Evolutionary conservation across 30 jellyfish, hydroid and myxozoan genomes (phyloP), one percentile per base, ranked within the genome.

Genomic region (Turritopsis dohrnii): DNA sequence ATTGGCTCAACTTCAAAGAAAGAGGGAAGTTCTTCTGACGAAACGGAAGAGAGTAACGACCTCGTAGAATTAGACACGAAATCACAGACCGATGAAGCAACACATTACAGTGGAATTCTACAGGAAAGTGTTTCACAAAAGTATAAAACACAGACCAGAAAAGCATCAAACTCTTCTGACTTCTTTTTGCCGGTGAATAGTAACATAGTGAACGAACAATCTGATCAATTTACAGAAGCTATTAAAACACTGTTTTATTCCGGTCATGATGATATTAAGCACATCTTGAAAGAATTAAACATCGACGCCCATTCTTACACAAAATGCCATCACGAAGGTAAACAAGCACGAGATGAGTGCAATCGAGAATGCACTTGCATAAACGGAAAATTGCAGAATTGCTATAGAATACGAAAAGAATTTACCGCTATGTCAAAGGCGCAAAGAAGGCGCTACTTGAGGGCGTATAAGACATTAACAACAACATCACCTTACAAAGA

Each of bases 401-500:
- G 98, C 75, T 79, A 81, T 54, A 80, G 98, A 41, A 69, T 93
- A 17, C 92, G 98, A 16, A 88, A 93, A 72, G 98, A 93, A 65
- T 93, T 93, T 75, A 93, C 98, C 18, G 88, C 95, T 21, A 93
- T 93, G 98, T 88, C 95, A 1, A 73, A 71, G 23, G 76, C 79
- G 28, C 96, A 93, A 71, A 85, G 96, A 53, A 65, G 66, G 66
- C 79, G 94, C 24, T 93, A 93, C 28, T 30, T 93, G n/a, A 77
- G 79, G 31, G 88, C 95, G 20, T 93, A 93, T 81, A 53, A 84
- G 60, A 88, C 82, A 60, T 82, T 93, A 52, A 93, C 98, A 8
- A 87, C 90, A 16, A 74, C 65, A 29, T 72, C 83, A 27, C 96
- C 96, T 1, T 85, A 79, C 76, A 89, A 84, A 69, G 84, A 83